A percentile compares a stretch with the other conserved stretches of the same genome.
Conservation (phyloP, 2,888 invertebrate genomes). For the Caenorhabditis angaria region DNA sequence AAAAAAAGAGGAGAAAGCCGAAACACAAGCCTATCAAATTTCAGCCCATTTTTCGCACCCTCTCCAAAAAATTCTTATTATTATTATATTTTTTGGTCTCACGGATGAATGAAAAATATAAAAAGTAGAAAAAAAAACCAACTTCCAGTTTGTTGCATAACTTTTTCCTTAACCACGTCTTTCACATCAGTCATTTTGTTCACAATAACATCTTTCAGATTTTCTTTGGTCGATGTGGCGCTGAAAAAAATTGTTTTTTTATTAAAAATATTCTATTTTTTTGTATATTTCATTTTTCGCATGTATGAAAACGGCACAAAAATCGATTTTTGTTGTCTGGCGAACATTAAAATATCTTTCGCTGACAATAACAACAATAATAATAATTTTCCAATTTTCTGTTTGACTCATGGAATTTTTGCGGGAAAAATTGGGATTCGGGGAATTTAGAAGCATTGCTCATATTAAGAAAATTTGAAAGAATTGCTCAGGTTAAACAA, state of each 20-base stretch:
- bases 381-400: no score
- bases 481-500: no score
- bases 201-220: conserved; percentile 60
- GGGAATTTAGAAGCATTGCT: no score
- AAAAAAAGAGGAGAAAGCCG: no score
- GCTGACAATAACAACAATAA: no score
- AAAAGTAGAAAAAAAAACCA: conserved; percentile 32
- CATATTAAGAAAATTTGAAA: no score
- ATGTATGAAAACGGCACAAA: no score
- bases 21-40: no score
- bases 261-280: conserved; percentile 6
- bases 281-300: no score
- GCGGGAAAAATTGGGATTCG: no score
- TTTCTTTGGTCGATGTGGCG: conserved; percentile 40
- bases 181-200: conserved; percentile 64
- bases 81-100: no score
- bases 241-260: background rate
- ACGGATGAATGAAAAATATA: background rate
- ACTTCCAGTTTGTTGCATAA: conserved; percentile 70
- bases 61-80: background rate
- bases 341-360: background rate
- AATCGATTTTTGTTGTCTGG: background rate
- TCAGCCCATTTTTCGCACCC: conserved; percentile 5
- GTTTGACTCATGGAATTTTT: no score
- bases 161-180: conserved; percentile 66